Percentiles rank a stretch among this genome's conserved stretches.
phyloP scores from a whole-genome alignment of 2,888 invertebrate species.

The Leptinotarsa juncta region DNA sequence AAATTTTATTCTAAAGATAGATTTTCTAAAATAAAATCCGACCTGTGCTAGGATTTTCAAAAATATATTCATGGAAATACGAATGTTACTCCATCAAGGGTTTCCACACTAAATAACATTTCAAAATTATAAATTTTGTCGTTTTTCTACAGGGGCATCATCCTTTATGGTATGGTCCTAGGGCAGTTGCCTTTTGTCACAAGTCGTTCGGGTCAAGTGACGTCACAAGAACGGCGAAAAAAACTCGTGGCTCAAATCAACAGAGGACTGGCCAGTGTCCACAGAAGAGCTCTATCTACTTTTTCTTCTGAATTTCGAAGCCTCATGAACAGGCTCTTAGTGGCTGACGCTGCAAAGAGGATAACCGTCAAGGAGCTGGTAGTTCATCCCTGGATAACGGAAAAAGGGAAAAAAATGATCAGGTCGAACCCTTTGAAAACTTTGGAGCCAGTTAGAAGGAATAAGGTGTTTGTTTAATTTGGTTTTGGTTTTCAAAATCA shows the following conservation, averaged over 20 bases:
- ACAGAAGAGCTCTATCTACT: constrained; percentile 68
- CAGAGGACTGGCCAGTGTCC: constrained; percentile 72
- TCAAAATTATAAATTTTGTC: too few species aligned
- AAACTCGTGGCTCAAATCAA: constrained; percentile 75
- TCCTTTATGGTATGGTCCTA: constrained; percentile 80
- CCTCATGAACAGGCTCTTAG: constrained; percentile 69
- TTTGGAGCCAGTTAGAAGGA: constrained; percentile 58
- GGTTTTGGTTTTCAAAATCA: neutral
- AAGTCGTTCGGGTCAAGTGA: constrained; percentile 61
- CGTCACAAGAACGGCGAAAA: constrained; percentile 70
- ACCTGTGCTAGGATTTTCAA: too few species aligned
- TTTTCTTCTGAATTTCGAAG: constrained; percentile 65
- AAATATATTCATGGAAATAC: too few species aligned
- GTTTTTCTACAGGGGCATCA: constrained; percentile 68
- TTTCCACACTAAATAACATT: too few species aligned
- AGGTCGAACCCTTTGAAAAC: constrained; percentile 67
- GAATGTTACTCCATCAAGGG: too few species aligned
- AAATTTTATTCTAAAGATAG: too few species aligned
- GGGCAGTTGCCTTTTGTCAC: constrained; percentile 77
- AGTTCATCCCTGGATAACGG: constrained; percentile 72
- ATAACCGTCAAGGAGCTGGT: constrained; percentile 71
- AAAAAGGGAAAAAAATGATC: constrained; percentile 68
- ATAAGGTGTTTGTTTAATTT: constrained; percentile 33
- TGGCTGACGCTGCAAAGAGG: constrained; percentile 69
- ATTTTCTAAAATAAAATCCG: too few species aligned